phyloP scores from a whole-genome alignment of 1,140 invertebrate genomes.

The Eueides isabella region DNA sequence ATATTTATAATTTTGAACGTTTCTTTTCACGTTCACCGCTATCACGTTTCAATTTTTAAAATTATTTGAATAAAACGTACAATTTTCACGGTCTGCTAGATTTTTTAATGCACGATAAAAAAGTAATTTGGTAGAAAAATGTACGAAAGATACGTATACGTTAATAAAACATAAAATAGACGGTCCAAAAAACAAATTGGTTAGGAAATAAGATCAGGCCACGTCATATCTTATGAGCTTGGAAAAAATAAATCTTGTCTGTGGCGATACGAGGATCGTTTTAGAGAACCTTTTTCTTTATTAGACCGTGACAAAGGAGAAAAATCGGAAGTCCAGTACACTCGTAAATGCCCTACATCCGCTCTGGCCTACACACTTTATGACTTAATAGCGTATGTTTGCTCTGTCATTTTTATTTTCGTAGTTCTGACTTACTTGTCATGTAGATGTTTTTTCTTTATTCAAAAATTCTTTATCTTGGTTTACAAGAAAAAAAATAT shows the following conservation, averaged over 20 bases:
- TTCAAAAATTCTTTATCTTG: no score
- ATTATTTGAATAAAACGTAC: no score
- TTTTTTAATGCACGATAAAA: no score
- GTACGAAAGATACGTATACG: no score
- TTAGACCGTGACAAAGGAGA: conserved; percentile 51
- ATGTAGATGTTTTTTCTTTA: background rate
- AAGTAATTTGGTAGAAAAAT: no score
- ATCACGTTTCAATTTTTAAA: no score
- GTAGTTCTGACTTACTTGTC: background rate
- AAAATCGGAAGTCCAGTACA: conserved; percentile 46
- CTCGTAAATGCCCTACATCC: conserved; percentile 42
- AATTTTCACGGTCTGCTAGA: no score
- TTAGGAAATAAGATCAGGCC: conserved; percentile 45
- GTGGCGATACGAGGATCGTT: conserved; percentile 39
- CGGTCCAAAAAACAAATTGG: conserved; percentile 40
- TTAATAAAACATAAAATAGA: conserved; percentile 13
- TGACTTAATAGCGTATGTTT: conserved; percentile 38
- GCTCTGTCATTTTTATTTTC: conserved; percentile 39
- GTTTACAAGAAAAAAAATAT: no score
- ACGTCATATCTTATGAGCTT: conserved; percentile 38
- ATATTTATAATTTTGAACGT: background rate
- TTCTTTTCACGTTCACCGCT: no score
- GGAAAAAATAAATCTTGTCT: conserved; percentile 39
- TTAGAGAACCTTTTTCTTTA: conserved; percentile 48
- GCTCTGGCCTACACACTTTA: conserved; percentile 38